Percentiles rank a stretch among this genome's conserved stretches.
phyloP scores from a whole-genome alignment of 2,888 invertebrate genomes.

The Agrypnus murinus region DNA sequence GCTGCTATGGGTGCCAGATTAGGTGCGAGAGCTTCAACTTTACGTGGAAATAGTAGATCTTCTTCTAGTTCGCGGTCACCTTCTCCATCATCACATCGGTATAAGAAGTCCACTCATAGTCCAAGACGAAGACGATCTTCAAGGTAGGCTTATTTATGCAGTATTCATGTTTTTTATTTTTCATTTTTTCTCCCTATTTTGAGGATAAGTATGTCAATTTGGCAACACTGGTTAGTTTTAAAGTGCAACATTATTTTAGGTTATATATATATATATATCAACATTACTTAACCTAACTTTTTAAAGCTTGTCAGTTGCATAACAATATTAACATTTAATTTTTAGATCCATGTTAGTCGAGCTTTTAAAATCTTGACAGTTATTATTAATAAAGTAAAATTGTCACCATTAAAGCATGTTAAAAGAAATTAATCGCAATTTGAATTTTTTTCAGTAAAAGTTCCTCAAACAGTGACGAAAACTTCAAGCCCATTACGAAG shows the following conservation, averaged over 20 bases:
- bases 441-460: slow-evolving; percentile 29
- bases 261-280: too few species aligned
- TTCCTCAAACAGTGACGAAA: slow-evolving; percentile 42
- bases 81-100: slow-evolving; percentile 58
- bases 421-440: too few species aligned
- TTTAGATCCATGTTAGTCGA: too few species aligned
- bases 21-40: slow-evolving; percentile 72
- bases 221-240: too few species aligned
- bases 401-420: too few species aligned
- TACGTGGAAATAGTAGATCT: slow-evolving; percentile 66
- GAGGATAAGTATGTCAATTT: too few species aligned
- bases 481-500: slow-evolving; percentile 69
- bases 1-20: slow-evolving; percentile 76
- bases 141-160: slow-evolving; percentile 62
- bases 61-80: slow-evolving; percentile 67
- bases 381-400: too few species aligned
- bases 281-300: too few species aligned
- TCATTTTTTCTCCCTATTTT: background rate
- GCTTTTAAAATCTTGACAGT: too few species aligned
- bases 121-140: slow-evolving; percentile 65
- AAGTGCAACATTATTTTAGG: too few species aligned
- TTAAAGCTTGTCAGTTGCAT: too few species aligned
- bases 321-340: too few species aligned
- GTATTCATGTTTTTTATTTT: background rate
- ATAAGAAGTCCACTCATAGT: slow-evolving; percentile 65